Base-by-base conservation (phyloP, 2,888 invertebrate genomes). In the Spodoptera littoralis region DNA sequence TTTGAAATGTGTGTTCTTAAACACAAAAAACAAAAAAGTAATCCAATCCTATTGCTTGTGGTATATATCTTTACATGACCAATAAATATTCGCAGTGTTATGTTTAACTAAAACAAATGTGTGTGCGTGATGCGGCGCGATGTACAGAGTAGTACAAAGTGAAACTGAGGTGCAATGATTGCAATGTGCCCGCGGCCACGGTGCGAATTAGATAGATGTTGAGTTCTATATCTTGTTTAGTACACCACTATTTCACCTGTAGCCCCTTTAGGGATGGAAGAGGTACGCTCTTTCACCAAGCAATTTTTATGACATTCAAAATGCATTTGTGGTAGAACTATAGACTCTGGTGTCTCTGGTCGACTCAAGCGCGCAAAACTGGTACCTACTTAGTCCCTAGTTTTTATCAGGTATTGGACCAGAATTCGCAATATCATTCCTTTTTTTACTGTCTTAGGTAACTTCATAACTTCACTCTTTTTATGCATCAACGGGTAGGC, bases 131-230 rank as follows among this genome's bases (percentile, higher is more conserved):
- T 11, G 59, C 13, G n/a, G 49, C 6, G 36, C 56, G 30, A 47
- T 59, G 63, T 45, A 24, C 13, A 30, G 36, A 45, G 11, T 27
- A 8, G 30, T 55, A 22, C 51, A 44, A 42, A 47, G 64, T 53
- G 56, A 52, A 44, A 30, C 52, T 24, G 22, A 59, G 47, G 36
- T 36, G 36, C 36, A 36, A 36, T 36, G 36, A n/a, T 30, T 36
- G 8, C 8, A 36, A 36, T 56, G 47, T 52, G 71, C 71, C 71
- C 24, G 71, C 49, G 64, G 73, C 71, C 24, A 73, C 47, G 59
- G 73, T 69, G 73, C 11, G 59, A 73, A 64, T 69, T 69, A 57
- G 71, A 71, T 27, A 59, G 56, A 71, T 73, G 61, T 45, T 50
- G 67, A 22, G 68, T 24, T 44, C n/a, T 41, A 30, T 30, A 48